Conservation (phyloP, 2,888 invertebrate genomes). For the Drosophila colorata region DNA sequence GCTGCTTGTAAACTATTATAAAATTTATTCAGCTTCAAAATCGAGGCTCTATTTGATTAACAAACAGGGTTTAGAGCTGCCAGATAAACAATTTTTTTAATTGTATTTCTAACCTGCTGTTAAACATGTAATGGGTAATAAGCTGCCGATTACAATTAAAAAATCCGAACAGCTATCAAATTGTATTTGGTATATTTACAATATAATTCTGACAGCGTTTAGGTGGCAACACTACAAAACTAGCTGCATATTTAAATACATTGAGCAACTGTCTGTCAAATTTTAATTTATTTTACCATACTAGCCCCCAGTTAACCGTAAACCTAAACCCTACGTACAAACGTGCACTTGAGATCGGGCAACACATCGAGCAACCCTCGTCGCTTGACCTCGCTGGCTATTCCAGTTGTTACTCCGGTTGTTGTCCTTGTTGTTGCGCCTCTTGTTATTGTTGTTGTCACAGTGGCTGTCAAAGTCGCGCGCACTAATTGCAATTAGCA, state of each 20-base stretch:
- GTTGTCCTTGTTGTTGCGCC: constrained; percentile 6
- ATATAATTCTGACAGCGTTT: too few species aligned
- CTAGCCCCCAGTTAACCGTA: neutral
- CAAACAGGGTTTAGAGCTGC: too few species aligned
- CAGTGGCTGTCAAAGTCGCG: constrained; percentile 46
- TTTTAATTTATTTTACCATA: neutral
- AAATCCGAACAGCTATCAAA: too few species aligned
- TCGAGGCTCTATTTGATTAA: too few species aligned
- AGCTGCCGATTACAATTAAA: too few species aligned
- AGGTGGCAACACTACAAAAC: neutral
- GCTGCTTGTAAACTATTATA: neutral
- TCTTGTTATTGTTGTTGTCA: constrained; percentile 14
- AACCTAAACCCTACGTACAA: constrained; percentile 6
- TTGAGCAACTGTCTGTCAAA: neutral
- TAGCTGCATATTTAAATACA: neutral
- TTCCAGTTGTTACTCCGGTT: constrained; percentile 1
- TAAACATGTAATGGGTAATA: too few species aligned
- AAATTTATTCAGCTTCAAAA: too few species aligned
- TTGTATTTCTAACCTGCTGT: too few species aligned
- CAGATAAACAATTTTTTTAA: too few species aligned
- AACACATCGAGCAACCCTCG: constrained; percentile 9
- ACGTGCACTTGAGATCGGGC: neutral
- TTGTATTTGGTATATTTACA: too few species aligned
- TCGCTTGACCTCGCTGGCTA: constrained; percentile 33
- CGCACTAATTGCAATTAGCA: constrained; percentile 65